Conservation (phyloP, 2,888 invertebrate species). For the Pherbina coryleti region DNA sequence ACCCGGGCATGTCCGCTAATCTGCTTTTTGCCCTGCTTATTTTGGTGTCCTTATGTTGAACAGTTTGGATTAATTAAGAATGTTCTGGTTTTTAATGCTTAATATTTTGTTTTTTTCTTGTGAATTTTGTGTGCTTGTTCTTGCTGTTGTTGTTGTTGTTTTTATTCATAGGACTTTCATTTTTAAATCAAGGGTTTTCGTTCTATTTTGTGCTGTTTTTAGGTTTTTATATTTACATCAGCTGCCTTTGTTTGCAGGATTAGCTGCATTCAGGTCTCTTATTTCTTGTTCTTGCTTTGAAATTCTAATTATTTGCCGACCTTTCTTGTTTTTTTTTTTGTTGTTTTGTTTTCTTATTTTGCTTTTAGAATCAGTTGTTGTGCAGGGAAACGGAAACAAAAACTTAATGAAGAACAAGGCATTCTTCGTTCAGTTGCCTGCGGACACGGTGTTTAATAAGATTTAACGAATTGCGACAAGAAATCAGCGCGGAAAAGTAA, state of each 20-base stretch:
- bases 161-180: neutral
- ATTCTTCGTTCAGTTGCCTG: neutral
- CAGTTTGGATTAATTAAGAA: slow-evolving; percentile 19
- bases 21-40: neutral
- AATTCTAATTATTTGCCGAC: neutral
- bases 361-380: slow-evolving; percentile 9
- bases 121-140: slow-evolving; percentile 34
- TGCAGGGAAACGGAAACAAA: no score
- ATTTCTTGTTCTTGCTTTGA: slow-evolving; percentile 12
- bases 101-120: slow-evolving; percentile 22
- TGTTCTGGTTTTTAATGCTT: slow-evolving; percentile 17
- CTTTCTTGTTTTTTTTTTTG: slow-evolving; percentile 20
- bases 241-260: neutral
- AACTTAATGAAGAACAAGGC: neutral
- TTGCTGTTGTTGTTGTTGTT: neutral
- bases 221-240: neutral
- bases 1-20: neutral
- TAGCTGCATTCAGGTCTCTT: neutral
- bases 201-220: slow-evolving; percentile 36
- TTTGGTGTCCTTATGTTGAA: slow-evolving; percentile 9
- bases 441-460: neutral
- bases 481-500: neutral
- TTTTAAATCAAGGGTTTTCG: neutral
- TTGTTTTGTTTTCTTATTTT: slow-evolving; percentile 18
- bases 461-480: neutral